A percentile compares a stretch with the other conserved stretches of the same genome.
Evolutionary conservation across 2,888 invertebrate genomes (phyloP).

Genomic region (Cantharis flavilabris): DNA sequence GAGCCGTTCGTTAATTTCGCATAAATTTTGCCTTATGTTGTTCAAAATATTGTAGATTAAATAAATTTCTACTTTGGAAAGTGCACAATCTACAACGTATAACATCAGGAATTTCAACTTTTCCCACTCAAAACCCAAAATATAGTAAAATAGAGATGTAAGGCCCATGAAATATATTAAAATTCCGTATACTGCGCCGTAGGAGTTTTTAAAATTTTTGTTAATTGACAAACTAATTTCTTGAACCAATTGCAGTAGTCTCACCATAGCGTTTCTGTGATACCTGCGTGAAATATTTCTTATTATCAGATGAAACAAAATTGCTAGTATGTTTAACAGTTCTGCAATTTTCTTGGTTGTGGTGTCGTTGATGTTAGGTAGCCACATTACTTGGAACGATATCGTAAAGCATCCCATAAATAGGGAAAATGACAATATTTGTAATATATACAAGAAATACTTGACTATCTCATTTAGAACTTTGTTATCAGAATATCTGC

Average conservation of each 20-base stretch:
- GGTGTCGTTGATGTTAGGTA: background rate
- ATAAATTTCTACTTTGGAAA: background rate
- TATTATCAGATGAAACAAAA: background rate
- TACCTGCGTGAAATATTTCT: background rate
- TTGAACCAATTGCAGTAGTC: background rate
- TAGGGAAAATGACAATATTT: background rate
- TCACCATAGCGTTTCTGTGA: background rate
- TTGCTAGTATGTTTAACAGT: background rate
- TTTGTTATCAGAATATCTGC: background rate
- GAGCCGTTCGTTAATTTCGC: background rate
- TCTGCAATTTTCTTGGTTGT: background rate
- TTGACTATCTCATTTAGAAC: background rate
- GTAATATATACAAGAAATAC: background rate
- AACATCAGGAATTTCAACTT: too few species aligned
- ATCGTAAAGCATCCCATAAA: background rate
- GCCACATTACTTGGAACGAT: background rate
- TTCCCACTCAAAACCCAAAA: too few species aligned
- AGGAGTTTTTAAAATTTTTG: background rate
- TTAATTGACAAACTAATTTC: background rate
- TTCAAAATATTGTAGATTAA: background rate
- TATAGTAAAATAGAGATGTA: too few species aligned
- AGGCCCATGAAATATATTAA: background rate
- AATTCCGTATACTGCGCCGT: background rate
- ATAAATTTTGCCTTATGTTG: background rate
- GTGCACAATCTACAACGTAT: background rate